Base-by-base conservation (phyloP, 2,797 vertebrate genomes). In the Acipenser oxyrinchus region DNA sequence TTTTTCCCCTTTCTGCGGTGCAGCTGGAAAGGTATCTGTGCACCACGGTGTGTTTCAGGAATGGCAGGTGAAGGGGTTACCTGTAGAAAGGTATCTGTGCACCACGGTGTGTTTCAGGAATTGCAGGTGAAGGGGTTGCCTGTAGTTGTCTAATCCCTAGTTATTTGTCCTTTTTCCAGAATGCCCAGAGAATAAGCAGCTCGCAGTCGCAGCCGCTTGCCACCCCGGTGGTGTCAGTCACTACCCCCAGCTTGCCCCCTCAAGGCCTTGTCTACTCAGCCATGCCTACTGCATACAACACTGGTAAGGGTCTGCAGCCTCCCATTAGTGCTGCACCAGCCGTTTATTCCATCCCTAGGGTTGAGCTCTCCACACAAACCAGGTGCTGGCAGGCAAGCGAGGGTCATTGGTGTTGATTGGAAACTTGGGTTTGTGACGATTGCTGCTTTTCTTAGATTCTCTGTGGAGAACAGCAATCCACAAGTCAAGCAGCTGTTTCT, bases 181-280 rank as follows among this genome's bases (percentile, higher is more conserved):
- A 94, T 70, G 87, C 93, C 72, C 97, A 99, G 66, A 93, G 96
- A 89, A 93, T 98, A 88, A 94, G 86, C 85, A 95, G 91, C 76
- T 97, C 95, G 75, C 96, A 98, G 81, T 90, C 93, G 55, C 96
- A 98, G 78, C 79, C 93, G 15, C 91, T 99, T 68, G 94, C 94
- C 76, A 98, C 97, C 66, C 97, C 97, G 0, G 94, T 98, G 60
- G 95, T 98, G 79, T 99, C 97, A 4, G 94, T 98, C 83, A 96
- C 95, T 74, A 98, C 97, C 75, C 97, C 96, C 9, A 99, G 97
- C 76, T 84, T 99, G 87, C 91, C 93, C 68, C 91, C 93, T 0
- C 97, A 99, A 87, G 93, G 95, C 72, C 84, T 98, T 69, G 87
- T 98, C 66, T 99, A 98, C 79, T 96, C 96, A 12, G 94, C 93